Evolutionary conservation across 2,113 vertebrate species (phyloP).

Genomic region (Sus scrofa): T2T-Sscrofa CM000814.6:34029501-34030000

Average conservation of each 20-base stretch:
- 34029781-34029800: not conserved
- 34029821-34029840: not conserved
- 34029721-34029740: not conserved
- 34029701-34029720: not conserved
- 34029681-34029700: not conserved
- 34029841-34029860: not conserved
- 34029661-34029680: not conserved
- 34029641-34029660: not conserved
- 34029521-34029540: too few relatives aligned
- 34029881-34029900: not conserved
- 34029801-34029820: not conserved
- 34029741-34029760: not conserved
- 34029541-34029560: not conserved
- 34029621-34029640: not conserved
- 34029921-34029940: not conserved
- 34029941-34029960: not conserved
- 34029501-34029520: too few relatives aligned
- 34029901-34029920: not conserved
- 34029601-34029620: not conserved
- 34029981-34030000: not conserved
- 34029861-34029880: not conserved
- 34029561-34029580: not conserved
- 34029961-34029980: not conserved
- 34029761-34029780: not conserved
- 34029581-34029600: not conserved